These are phyloP conservation scores for Phrynocephalus vlangalii DNA, from an alignment of 2,797 vertebrate genomes.

Conservation along the genomic window DNA sequence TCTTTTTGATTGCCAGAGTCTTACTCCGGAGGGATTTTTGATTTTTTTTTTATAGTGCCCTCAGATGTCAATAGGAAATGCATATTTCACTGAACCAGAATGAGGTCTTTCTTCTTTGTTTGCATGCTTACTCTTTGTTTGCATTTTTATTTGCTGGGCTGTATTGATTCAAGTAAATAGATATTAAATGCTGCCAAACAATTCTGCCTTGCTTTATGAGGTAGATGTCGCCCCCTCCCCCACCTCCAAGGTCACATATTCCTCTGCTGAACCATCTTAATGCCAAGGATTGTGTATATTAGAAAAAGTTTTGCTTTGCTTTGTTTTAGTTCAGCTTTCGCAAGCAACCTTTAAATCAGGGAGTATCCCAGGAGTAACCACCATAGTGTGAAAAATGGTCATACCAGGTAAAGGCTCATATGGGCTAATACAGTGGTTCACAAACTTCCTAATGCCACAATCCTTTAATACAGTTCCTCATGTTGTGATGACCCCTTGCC, in stretches of 20 bases:
- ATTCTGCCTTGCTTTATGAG: neutral
- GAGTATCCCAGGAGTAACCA: neutral
- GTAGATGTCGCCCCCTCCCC: slow-evolving; percentile 20
- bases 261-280: slow-evolving; percentile 16
- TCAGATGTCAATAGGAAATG: neutral
- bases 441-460: too few relatives aligned
- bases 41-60: too few relatives aligned
- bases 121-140: neutral
- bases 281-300: slow-evolving; percentile 33
- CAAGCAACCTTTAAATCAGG: slow-evolving; percentile 43
- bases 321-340: neutral
- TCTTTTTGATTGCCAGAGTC: neutral
- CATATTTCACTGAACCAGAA: slow-evolving; percentile 22
- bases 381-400: slow-evolving; percentile 21
- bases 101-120: neutral
- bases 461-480: too few relatives aligned
- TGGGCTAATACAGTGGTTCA: neutral
- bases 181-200: slow-evolving; percentile 46
- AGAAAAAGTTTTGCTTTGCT: slow-evolving; percentile 43
- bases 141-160: slow-evolving; percentile 18
- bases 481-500: too few relatives aligned
- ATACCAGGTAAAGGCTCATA: slow-evolving; percentile 32
- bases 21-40: neutral
- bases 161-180: slow-evolving; percentile 16
- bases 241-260: neutral